Percentiles rank a stretch among this genome's conserved stretches.
phyloP scores from a whole-genome alignment of 2,797 vertebrate species.

The Hyperoplus lanceolatus region DNA sequence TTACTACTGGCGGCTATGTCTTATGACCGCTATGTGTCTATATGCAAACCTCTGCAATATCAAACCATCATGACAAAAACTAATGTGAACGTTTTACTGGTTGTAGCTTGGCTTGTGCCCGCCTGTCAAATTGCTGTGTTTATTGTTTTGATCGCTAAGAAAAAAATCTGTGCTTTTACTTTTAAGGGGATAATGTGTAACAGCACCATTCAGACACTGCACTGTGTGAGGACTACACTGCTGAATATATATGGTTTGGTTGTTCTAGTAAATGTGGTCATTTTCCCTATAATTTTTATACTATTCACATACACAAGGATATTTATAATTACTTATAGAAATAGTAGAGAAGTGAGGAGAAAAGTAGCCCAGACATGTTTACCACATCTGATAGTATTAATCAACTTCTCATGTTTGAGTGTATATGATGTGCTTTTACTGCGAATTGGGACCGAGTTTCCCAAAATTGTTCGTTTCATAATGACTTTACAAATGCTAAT shows the following conservation, averaged over 20 bases:
- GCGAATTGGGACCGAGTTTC: not conserved
- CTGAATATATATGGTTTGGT: not conserved
- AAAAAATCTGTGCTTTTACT: constrained; percentile 3
- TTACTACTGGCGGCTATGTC: constrained; percentile 58
- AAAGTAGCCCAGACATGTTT: constrained; percentile 28
- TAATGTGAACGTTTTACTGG: constrained; percentile 19
- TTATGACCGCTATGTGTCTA: constrained; percentile 63
- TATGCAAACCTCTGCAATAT: constrained; percentile 64
- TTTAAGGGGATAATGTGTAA: constrained; percentile 23
- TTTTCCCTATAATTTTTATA: not conserved
- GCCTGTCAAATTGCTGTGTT: not conserved
- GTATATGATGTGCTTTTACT: not conserved
- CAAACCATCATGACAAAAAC: constrained; percentile 16
- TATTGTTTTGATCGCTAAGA: rapidly evolving
- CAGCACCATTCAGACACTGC: not conserved
- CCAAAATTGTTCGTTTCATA: not conserved
- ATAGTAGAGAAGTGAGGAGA: not conserved
- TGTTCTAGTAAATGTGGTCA: rapidly evolving
- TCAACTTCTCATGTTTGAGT: not conserved
- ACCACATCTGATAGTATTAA: constrained; percentile 26
- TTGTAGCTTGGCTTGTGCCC: constrained; percentile 26
- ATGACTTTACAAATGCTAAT: constrained; percentile 13
- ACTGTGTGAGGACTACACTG: not conserved
- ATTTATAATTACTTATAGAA: not conserved
- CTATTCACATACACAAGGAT: not conserved